These are phyloP conservation scores for Tipula helvola DNA, from an alignment of 2,888 invertebrate genomes.

Conservation along the genomic window DNA sequence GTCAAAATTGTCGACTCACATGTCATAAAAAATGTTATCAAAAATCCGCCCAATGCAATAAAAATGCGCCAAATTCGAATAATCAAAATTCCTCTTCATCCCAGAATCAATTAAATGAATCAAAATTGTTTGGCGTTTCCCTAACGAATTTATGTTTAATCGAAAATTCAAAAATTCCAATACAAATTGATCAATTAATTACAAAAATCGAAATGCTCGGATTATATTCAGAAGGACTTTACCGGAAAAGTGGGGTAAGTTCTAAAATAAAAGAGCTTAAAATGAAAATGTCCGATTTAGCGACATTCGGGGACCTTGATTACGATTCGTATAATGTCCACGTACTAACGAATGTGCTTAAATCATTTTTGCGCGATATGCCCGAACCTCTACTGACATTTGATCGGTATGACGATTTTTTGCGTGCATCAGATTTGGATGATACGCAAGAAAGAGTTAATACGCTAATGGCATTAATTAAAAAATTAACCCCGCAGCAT, in stretches of 20 bases:
- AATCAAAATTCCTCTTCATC: constrained; percentile 17
- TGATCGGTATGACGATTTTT: constrained; percentile 89
- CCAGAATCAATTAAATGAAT: constrained; percentile 19
- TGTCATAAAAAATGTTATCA: constrained; percentile 90
- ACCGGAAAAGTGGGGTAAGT: constrained; percentile 81
- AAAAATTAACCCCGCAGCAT: constrained; percentile 79
- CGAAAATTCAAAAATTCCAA: constrained; percentile 60
- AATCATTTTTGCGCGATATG: constrained; percentile 82
- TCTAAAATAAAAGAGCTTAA: constrained; percentile 71
- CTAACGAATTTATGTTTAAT: constrained; percentile 58
- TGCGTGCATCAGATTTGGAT: constrained; percentile 73
- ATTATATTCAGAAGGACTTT: constrained; percentile 84
- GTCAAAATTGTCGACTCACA: constrained; percentile 72
- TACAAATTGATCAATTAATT: constrained; percentile 78
- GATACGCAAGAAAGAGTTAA: constrained; percentile 72
- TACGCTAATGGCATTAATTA: constrained; percentile 73
- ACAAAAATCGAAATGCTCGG: constrained; percentile 85
- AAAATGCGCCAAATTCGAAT: constrained; percentile 43
- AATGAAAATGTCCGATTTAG: constrained; percentile 54
- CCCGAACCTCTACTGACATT: constrained; percentile 86
- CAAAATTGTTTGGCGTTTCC: constrained; percentile 65
- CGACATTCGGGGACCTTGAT: constrained; percentile 52
- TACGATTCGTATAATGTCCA: constrained; percentile 77
- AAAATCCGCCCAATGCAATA: constrained; percentile 62
- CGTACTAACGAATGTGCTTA: constrained; percentile 79